A percentile compares a stretch with the other conserved stretches of the same genome.
Evolutionary conservation across 2,113 vertebrate genomes (phyloP).

Genomic region (Nyctibius bracteatus): DNA sequence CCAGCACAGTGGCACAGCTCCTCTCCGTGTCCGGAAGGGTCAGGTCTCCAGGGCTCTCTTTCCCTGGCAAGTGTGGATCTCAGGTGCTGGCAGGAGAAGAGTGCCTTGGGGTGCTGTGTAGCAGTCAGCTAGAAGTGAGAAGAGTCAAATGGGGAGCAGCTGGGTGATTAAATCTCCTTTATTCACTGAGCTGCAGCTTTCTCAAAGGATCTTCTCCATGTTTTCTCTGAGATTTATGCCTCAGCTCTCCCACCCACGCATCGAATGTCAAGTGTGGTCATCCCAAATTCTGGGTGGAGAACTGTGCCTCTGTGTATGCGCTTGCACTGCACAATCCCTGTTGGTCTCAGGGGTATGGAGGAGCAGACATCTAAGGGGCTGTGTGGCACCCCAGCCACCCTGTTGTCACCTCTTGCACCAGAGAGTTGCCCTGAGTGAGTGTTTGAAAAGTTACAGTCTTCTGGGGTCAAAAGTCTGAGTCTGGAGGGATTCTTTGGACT

Average conservation of each 20-base stretch:
- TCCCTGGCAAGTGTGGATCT: neutral
- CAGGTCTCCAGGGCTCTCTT: neutral
- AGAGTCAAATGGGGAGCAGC: neutral
- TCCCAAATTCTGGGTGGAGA: neutral
- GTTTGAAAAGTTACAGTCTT: neutral
- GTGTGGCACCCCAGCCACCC: neutral
- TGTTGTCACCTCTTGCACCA: neutral
- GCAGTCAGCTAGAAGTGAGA: neutral
- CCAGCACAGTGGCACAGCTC: neutral
- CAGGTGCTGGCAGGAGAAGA: neutral
- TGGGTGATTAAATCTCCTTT: neutral
- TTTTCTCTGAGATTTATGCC: neutral
- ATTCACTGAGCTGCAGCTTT: neutral
- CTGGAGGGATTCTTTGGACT: neutral
- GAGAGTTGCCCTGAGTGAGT: rapidly evolving
- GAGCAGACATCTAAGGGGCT: neutral
- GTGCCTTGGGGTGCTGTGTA: neutral
- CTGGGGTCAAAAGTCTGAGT: neutral
- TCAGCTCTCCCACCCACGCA: rapidly evolving
- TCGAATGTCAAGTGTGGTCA: rapidly evolving
- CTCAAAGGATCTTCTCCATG: neutral
- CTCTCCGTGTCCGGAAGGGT: rapidly evolving
- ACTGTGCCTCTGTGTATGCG: rapidly evolving
- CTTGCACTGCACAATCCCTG: rapidly evolving
- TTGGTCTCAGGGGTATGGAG: neutral